Evolutionary conservation across 2,797 vertebrate genomes (phyloP), one percentile per base, ranked within the genome.

Genomic region (Acestrorhynchus altus): DNA sequence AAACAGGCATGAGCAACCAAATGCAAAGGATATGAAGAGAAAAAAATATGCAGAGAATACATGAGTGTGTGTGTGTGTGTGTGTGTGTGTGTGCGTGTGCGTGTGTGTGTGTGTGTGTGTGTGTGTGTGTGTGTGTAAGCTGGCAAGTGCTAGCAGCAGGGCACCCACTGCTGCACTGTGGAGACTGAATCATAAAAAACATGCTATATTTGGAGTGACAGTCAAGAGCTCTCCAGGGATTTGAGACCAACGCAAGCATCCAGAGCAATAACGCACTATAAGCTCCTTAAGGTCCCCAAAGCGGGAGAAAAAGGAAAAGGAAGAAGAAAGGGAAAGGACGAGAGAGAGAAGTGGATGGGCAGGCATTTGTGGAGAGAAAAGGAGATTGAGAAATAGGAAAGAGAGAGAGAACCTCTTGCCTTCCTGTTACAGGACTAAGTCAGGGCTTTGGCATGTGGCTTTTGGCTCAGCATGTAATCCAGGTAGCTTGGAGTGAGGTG

Each of bases 281-380:
- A 93, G 90, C 91, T 77, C 86, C 91, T 91, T 91, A 92, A 89
- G 89, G 90, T 89, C 89, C 89, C 20, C 28, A 24, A 82, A 84
- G 85, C 88, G 90, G 86, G 88, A 18, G 20, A 39, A 26, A 28
- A 49, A 59, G 72, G 74, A 47, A 76, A 35, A 8, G 8, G 26
- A 35, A 54, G 18, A 74, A 18, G 31, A 61, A 28, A 84, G 66
- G 76, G 10, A 39, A 16, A 26, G 59, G 52, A 15, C 51, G 24
- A 57, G 42, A 20, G 74, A 60, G 64, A 69, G 24, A 56, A 66
- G 47, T 13, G 9, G 40, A 35, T 35, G 26, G 52, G 26, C 6
- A 26, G 24, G 59, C 11, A 18, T 18, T n/a, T 6, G 31, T 35
- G 6, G 31, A 35, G 31, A 35, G 31, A 39, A 24, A 39, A 15